A percentile compares a stretch with the other conserved stretches of the same genome.
Conservation (phyloP, 2,888 invertebrate species). For the Agrilus mali region DNA sequence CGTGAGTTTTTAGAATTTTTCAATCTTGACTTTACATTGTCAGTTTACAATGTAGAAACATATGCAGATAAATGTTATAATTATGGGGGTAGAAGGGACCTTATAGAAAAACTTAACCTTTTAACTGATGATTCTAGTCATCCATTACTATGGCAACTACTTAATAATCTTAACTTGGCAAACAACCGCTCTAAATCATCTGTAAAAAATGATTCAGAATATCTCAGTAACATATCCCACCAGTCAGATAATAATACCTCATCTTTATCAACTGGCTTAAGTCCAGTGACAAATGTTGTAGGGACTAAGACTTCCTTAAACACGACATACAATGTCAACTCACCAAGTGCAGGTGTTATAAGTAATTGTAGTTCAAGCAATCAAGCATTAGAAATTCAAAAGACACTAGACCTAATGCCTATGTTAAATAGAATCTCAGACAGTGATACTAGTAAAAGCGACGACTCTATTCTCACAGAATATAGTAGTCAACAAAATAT, state of each 20-base stretch:
- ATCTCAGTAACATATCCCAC: neutral
- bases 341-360: conserved; percentile 11
- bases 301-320: conserved; percentile 7
- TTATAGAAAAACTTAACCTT: conserved; percentile 26
- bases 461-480: neutral
- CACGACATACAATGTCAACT: conserved; percentile 17
- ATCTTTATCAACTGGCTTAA: neutral
- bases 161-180: conserved; percentile 23
- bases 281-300: neutral
- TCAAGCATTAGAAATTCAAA: neutral
- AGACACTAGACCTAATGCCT: neutral
- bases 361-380: neutral
- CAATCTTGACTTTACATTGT: conserved; percentile 64
- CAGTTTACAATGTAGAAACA: conserved; percentile 73
- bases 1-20: conserved; percentile 73
- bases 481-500: neutral
- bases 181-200: neutral
- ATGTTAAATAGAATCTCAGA: neutral
- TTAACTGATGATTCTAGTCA: conserved; percentile 18
- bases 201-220: neutral
- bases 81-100: conserved; percentile 40
- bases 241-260: neutral
- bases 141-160: conserved; percentile 27
- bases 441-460: neutral
- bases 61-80: conserved; percentile 51